phyloP scores from a whole-genome alignment of 2,797 vertebrate genomes.

The Kryptopterus vitreolus region DNA sequence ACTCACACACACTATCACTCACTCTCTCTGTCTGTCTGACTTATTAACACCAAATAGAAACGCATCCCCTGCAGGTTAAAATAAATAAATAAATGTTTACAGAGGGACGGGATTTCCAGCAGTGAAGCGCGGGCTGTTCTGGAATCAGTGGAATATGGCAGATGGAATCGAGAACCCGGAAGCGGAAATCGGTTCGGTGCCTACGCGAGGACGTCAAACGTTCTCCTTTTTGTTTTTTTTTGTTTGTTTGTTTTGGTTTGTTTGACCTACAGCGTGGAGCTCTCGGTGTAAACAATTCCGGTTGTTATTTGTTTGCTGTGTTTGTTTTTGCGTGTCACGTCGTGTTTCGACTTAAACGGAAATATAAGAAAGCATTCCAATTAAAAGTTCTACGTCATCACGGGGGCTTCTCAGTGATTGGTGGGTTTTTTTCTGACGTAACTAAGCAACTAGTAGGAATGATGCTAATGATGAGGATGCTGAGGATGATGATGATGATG shows the following conservation, averaged over 20 bases:
- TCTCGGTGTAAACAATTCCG: background rate
- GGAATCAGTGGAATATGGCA: slow-evolving; percentile 56
- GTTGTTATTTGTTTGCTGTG: background rate
- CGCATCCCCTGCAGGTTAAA: slow-evolving; percentile 48
- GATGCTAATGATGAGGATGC: background rate
- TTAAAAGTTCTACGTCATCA: background rate
- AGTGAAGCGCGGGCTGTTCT: slow-evolving; percentile 8
- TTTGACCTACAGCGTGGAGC: background rate
- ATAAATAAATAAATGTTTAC: background rate
- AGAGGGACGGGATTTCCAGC: background rate
- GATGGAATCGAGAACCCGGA: slow-evolving; percentile 56
- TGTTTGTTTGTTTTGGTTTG: no score
- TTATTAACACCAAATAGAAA: slow-evolving; percentile 13
- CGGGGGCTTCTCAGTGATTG: slow-evolving; percentile 6
- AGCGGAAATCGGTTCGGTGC: slow-evolving; percentile 50
- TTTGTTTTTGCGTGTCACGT: background rate
- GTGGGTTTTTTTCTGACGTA: slow-evolving; percentile 11
- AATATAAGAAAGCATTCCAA: background rate
- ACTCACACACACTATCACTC: no score
- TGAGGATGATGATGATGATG: background rate
- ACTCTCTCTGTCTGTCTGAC: slow-evolving; percentile 9
- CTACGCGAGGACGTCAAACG: slow-evolving; percentile 7
- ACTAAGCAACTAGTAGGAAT: background rate
- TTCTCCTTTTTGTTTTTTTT: background rate
- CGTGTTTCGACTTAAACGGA: background rate